Evolutionary conservation across 2,113 vertebrate genomes (phyloP).

Genomic region (Theristicus caerulescens): DNA sequence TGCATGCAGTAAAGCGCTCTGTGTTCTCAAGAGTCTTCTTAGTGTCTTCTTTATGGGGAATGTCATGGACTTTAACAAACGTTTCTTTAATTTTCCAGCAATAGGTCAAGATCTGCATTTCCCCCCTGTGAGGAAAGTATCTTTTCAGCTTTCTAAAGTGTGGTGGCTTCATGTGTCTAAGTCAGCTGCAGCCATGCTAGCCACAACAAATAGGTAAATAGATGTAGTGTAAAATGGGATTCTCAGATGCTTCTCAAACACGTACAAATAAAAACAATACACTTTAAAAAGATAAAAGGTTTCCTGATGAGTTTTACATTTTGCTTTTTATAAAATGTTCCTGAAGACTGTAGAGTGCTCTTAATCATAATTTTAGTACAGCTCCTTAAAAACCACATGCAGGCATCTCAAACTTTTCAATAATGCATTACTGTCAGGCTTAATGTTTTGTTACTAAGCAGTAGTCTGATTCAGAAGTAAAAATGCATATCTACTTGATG

Average conservation of each 20-base stretch:
- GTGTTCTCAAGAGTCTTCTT: neutral
- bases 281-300: neutral
- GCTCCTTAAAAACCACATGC: slow-evolving; percentile 27
- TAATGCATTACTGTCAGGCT: slow-evolving; percentile 15
- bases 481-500: neutral
- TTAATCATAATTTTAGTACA: slow-evolving; percentile 16
- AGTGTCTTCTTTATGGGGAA: neutral
- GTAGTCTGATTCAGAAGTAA: slow-evolving; percentile 13
- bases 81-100: neutral
- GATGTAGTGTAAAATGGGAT: neutral
- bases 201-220: neutral
- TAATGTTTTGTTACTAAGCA: slow-evolving; percentile 26
- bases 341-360: slow-evolving; percentile 7
- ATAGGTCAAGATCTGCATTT: neutral
- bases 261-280: neutral
- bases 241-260: neutral
- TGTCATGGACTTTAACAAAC: neutral
- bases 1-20: neutral
- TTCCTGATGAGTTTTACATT: slow-evolving; percentile 14
- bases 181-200: neutral
- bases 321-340: slow-evolving; percentile 10
- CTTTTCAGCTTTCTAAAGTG: neutral
- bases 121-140: neutral
- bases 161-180: neutral
- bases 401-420: slow-evolving; percentile 23